Conservation (phyloP, 2,888 invertebrate genomes). For the Isoperla grammatica region DNA sequence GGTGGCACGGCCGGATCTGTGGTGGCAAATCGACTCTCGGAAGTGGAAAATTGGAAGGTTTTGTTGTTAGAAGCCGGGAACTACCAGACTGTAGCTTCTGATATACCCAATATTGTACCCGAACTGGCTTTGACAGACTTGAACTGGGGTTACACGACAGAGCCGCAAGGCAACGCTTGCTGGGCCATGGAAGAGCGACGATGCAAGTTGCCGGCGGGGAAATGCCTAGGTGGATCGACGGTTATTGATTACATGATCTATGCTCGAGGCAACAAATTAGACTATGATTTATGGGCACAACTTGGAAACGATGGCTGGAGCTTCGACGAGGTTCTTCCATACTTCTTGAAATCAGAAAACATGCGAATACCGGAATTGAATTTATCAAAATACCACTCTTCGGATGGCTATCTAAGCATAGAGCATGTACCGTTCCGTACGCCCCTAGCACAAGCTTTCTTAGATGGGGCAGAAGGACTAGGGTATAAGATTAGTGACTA, state of each 20-base stretch:
- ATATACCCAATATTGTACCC: slow-evolving; percentile 39
- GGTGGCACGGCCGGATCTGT: too few species aligned
- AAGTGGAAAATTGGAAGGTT: too few species aligned
- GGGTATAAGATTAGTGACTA: slow-evolving; percentile 35
- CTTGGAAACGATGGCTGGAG: slow-evolving; percentile 31
- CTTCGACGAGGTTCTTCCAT: slow-evolving; percentile 34
- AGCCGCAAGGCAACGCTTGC: too few species aligned
- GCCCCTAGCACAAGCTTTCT: background rate
- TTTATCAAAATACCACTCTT: slow-evolving; percentile 30
- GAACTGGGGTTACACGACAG: too few species aligned
- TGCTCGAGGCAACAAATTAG: too few species aligned
- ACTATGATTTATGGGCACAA: too few species aligned
- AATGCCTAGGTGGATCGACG: too few species aligned
- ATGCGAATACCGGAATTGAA: too few species aligned
- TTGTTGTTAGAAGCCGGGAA: slow-evolving; percentile 24
- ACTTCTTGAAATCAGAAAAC: slow-evolving; percentile 36
- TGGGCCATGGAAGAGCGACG: too few species aligned
- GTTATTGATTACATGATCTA: too few species aligned
- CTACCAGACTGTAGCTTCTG: slow-evolving; percentile 39
- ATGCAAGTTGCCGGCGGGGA: slow-evolving; percentile 28
- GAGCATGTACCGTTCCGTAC: slow-evolving; percentile 38
- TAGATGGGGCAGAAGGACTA: slow-evolving; percentile 17
- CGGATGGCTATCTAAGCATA: slow-evolving; percentile 40
- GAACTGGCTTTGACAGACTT: too few species aligned
- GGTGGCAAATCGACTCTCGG: too few species aligned